Evolutionary conservation across 92 coral and sea anemone species (phyloP), one percentile per base, ranked within the genome.

Genomic region (Epizoanthus illoricatus): DNA sequence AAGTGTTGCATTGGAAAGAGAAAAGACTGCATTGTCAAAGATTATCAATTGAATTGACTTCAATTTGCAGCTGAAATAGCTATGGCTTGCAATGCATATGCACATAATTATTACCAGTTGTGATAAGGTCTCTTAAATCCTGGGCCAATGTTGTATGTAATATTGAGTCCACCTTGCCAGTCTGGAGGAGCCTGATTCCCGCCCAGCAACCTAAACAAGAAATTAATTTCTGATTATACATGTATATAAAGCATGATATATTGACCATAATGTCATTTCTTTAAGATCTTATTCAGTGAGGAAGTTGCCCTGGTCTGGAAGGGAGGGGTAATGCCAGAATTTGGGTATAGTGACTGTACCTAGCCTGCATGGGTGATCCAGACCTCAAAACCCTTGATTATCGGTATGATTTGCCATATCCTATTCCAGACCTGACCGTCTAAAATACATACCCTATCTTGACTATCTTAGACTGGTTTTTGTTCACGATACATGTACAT

Each of bases 91-190:
- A 3, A 7, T 66, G 4, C 3, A 66, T 66, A 17, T 21, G 21
- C 56, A 21, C 12, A 15, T 23, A n/a, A n/a, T n/a, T n/a, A 90
- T 63, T 88, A 94, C 98, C 98, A 95, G 80, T 86, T 87, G 15
- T 84, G 86, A 70, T 89, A 92, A 9, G 88, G 75, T 5, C 15
- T 72, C 43, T 42, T 60, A 75, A 95, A 95, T 65, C 98, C 98
- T 85, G 98, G 98, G 39, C 98, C 98, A 43, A 93, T 70, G 69
- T 61, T 85, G 79, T 95, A 95, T 24, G 92, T 84, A 18, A 93
- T 83, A 9, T 91, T 80, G 4, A 93, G 73, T 39, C 91, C 94
- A 3, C 97, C 98, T 79, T 90, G 92, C 98, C 98, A 95, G 73
- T 81, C 83, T 59, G 54, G 76, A 4, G 95, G 98, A 42, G 94